Evolutionary conservation across 2,797 vertebrate genomes (phyloP).

Genomic region (Tinamus major): DNA sequence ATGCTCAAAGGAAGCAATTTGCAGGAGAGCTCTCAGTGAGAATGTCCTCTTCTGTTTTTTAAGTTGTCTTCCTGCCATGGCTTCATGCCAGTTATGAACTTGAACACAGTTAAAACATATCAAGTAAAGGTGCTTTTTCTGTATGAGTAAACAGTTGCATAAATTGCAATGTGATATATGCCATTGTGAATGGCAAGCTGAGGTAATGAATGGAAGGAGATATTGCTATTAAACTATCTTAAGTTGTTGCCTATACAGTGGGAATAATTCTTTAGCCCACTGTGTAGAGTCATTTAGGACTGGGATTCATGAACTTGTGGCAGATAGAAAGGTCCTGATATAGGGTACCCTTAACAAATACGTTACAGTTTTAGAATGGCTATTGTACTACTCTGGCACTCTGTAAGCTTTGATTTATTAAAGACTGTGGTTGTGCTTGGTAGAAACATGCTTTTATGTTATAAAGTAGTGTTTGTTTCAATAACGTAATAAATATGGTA

Average conservation of each 20-base stretch:
- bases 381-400: background rate
- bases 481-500: background rate
- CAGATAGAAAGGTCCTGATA: background rate
- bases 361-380: background rate
- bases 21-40: background rate
- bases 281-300: background rate
- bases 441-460: background rate
- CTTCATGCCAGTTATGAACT: background rate
- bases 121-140: background rate
- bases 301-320: background rate
- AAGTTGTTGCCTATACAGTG: background rate
- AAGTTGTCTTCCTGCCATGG: background rate
- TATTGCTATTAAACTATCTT: background rate
- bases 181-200: background rate
- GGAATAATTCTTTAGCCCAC: background rate
- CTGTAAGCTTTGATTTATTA: background rate
- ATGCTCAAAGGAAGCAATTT: background rate
- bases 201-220: background rate
- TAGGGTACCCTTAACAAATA: background rate
- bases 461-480: background rate
- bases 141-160: background rate
- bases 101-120: background rate
- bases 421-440: background rate
- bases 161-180: background rate
- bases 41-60: background rate